Conservation (phyloP, 2,888 invertebrate genomes). For the Alentia gelatinosa region DNA sequence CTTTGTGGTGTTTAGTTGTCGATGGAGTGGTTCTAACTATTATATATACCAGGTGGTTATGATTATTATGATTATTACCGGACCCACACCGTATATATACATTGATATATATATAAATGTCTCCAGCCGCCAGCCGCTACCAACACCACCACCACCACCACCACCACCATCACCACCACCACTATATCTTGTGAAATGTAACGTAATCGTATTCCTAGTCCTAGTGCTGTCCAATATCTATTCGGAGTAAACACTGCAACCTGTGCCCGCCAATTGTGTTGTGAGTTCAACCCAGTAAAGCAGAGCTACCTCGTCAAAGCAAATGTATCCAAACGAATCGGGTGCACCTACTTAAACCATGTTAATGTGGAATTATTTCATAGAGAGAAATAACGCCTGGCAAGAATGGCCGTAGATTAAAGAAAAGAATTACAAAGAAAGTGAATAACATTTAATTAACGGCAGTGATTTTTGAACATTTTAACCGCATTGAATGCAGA, state of each 20-base stretch:
- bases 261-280: conserved; percentile 18
- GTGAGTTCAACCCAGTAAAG: conserved; percentile 6
- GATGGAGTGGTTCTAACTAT: conserved; percentile 1
- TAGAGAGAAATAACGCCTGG: neutral
- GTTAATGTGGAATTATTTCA: neutral
- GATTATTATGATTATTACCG: neutral
- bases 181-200: neutral
- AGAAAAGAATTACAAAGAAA: neutral
- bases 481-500: conserved; percentile 50
- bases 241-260: neutral
- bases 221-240: conserved; percentile 36
- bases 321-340: neutral
- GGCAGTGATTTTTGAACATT: conserved; percentile 9
- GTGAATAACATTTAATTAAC: neutral
- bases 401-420: neutral
- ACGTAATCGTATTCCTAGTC: conserved; percentile 41
- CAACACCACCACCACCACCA: conserved; percentile 11
- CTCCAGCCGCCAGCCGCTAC: neutral
- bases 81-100: neutral
- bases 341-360: neutral
- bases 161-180: conserved; percentile 29
- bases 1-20: conserved; percentile 16
- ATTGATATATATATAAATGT: neutral
- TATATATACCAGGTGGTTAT: neutral
- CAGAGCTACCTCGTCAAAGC: neutral